A percentile compares a stretch with the other conserved stretches of the same genome.
Conservation (phyloP, 2,888 invertebrate species). For the Mythimna ferrago region DNA sequence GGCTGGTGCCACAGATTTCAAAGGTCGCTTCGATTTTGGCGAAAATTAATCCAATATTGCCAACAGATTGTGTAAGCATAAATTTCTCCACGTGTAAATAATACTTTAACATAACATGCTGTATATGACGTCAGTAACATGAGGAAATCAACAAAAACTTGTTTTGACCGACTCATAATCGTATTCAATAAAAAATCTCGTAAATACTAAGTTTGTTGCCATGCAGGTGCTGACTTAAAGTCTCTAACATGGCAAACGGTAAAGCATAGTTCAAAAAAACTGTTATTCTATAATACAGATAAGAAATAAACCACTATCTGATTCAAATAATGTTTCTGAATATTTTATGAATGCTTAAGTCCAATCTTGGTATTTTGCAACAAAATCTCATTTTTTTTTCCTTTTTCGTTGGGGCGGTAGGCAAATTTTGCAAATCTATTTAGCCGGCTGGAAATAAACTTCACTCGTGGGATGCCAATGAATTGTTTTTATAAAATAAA, state of each 20-base stretch:
- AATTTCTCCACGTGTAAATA: conserved; percentile 39
- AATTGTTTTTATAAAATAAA: conserved; percentile 59
- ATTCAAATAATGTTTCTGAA: conserved; percentile 29
- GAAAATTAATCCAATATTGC: conserved; percentile 70
- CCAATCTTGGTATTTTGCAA: conserved; percentile 17
- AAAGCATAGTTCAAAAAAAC: neutral
- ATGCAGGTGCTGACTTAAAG: neutral
- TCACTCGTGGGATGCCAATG: conserved; percentile 33
- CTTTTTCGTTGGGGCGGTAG: conserved; percentile 22
- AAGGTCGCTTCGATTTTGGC: conserved; percentile 67
- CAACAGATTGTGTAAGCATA: conserved; percentile 54
- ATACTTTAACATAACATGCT: neutral
- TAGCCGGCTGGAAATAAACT: conserved; percentile 32
- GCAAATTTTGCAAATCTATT: conserved; percentile 30
- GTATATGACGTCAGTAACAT: conserved; percentile 19
- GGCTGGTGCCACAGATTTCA: conserved; percentile 62
- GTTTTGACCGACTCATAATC: conserved; percentile 4
- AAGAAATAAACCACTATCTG: neutral
- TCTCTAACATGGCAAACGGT: neutral
- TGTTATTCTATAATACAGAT: neutral
- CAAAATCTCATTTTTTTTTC: conserved; percentile 33
- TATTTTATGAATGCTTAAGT: conserved; percentile 32
- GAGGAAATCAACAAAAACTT: conserved; percentile 16
- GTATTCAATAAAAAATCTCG: neutral
- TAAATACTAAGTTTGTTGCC: neutral